phyloP scores from a whole-genome alignment of 2,113 vertebrate genomes.

The Oxyruncus cristatus region DNA sequence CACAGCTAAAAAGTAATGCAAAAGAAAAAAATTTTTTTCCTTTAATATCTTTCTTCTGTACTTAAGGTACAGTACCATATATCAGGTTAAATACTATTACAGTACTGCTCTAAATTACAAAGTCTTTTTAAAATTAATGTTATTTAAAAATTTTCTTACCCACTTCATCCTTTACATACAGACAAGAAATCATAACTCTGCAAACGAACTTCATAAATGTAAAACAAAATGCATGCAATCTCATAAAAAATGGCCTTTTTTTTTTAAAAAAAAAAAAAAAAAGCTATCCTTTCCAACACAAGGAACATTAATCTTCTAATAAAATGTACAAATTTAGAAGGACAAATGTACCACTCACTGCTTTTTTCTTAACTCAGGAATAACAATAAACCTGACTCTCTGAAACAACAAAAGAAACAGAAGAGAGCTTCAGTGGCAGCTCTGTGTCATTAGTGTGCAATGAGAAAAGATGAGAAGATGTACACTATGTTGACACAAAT shows the following conservation, averaged over 20 bases:
- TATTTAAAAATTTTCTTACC: conserved; percentile 60
- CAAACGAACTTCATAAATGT: conserved; percentile 74
- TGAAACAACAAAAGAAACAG: conserved; percentile 82
- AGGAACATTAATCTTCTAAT: conserved; percentile 82
- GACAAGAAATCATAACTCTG: conserved; percentile 51
- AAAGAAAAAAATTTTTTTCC: conserved; percentile 39
- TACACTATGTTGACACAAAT: conserved; percentile 87
- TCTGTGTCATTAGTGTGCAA: conserved; percentile 85
- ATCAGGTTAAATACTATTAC: conserved; percentile 16
- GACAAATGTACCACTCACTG: conserved; percentile 78
- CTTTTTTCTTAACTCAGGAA: conserved; percentile 80
- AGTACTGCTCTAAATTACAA: conserved; percentile 62
- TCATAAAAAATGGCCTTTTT: conserved; percentile 58
- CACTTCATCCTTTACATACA: conserved; percentile 51
- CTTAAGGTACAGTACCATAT: conserved; percentile 22
- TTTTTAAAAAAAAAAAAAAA: not conserved
- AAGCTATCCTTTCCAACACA: conserved; percentile 67
- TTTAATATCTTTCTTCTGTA: conserved; percentile 28
- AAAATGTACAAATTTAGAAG: conserved; percentile 78
- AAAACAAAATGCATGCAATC: conserved; percentile 74
- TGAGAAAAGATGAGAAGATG: conserved; percentile 88
- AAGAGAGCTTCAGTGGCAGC: conserved; percentile 82
- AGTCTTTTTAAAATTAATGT: conserved; percentile 19
- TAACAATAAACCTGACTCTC: conserved; percentile 84
- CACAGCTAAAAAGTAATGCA: conserved; percentile 61